Base-by-base conservation (phyloP, 2,113 vertebrate genomes). In the Cyphomyrus discorhynchus region DNA sequence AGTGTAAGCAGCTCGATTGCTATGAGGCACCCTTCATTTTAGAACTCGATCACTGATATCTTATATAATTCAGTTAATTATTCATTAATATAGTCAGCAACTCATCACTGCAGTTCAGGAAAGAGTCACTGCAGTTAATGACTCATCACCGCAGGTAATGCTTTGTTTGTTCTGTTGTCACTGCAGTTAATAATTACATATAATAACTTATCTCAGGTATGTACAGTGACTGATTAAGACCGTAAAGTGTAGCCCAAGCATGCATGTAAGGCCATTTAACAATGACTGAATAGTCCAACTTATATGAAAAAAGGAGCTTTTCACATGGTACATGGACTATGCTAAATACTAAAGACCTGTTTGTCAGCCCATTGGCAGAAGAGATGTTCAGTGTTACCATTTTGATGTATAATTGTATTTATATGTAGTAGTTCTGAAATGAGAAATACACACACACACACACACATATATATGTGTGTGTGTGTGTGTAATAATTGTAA, bases 221-320 rank as follows among this genome's bases (percentile, higher is more conserved):
- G 3, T 35, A 74, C 70, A 74, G 27, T 35, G 11, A 77, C 27
- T 77, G 31, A 35, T 31, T 39, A 39, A 77, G 27, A 31, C n/a
- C 50, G 9, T 21, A 35, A 46, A 88, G 77, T 21, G 35, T 84
- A n/a, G 70, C 77, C 56, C 89, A 88, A 49, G 45, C 31, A 77
- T 49, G 86, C 89, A 83, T 35, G 15, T 87, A 83, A 15, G 80
- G 3, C 19, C 6, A 13, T 91, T 89, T 91, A 24, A 92, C 88
- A 87, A 53, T 17, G 15, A 88, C 88, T 87, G 91, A 91, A 93
- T 92, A 92, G 90, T 90, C 88, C 66, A 74, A 74, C 27, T 74
- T 3, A 35, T 74, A 62, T 74, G 8, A 74, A 92, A 88, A 90
- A 53, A 91, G 88, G 89, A 85, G 92, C 83, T 91, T 87, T 92